phyloP scores from a whole-genome alignment of 2,797 vertebrate genomes.

The Sebastes cheni region DNA sequence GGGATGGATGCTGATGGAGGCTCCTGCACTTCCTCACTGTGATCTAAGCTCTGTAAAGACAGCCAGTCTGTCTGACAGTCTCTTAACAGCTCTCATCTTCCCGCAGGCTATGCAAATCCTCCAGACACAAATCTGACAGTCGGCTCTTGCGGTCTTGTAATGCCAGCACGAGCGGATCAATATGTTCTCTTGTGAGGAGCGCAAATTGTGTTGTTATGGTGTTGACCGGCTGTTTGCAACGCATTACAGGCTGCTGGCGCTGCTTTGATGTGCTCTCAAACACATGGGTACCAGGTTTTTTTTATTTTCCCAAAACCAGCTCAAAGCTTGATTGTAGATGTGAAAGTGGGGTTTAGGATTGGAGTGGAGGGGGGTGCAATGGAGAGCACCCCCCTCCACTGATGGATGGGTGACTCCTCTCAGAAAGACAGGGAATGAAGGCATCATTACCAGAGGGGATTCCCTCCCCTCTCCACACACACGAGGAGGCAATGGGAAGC shows the following conservation, averaged over 20 bases:
- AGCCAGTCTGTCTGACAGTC: constrained; percentile 72
- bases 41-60: constrained; percentile 60
- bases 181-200: constrained; percentile 23
- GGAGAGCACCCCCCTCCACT: constrained; percentile 22
- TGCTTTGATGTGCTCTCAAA: constrained; percentile 25
- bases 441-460: constrained; percentile 76
- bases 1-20: constrained; percentile 47
- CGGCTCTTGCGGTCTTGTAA: constrained; percentile 25
- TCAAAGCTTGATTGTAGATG: constrained; percentile 14
- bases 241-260: not conserved
- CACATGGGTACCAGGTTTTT: not conserved
- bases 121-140: constrained; percentile 45
- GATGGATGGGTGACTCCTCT: constrained; percentile 70
- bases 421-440: constrained; percentile 49
- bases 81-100: constrained; percentile 55
- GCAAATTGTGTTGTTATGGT: constrained; percentile 33
- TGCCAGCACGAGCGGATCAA: constrained; percentile 30
- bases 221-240: constrained; percentile 10
- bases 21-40: constrained; percentile 50
- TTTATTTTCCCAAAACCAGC: not conserved
- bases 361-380: not conserved
- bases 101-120: constrained; percentile 48
- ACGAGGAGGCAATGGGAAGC: constrained; percentile 37
- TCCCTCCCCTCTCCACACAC: constrained; percentile 59
- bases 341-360: constrained; percentile 19